Conservation (phyloP, 2,888 invertebrate species). For the Orthonychiurus folsomi region DNA sequence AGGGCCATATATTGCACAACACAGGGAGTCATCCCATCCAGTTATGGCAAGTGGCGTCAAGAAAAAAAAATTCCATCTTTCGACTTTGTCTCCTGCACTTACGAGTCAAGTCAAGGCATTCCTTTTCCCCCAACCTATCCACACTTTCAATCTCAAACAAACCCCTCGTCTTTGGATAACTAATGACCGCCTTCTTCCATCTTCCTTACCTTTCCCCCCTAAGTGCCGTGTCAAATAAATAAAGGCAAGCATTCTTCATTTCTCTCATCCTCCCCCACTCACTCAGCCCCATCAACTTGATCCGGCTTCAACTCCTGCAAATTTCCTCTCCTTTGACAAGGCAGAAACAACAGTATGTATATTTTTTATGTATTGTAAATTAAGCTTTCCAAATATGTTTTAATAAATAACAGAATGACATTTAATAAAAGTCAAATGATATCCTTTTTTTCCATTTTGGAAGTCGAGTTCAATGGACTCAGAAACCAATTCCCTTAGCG, state of each 20-base stretch:
- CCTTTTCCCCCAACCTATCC: not conserved
- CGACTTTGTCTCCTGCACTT: not conserved
- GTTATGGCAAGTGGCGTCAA: not conserved
- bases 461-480: no score
- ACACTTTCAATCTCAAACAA: not conserved
- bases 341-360: no score
- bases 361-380: no score
- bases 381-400: no score
- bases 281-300: no score
- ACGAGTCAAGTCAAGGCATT: not conserved
- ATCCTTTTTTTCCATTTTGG: no score
- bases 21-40: not conserved
- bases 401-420: no score
- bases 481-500: no score
- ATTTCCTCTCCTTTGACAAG: no score
- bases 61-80: not conserved
- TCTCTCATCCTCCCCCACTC: not conserved
- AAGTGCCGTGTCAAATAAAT: not conserved
- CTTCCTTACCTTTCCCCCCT: not conserved
- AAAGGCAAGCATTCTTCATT: not conserved
- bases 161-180: not conserved
- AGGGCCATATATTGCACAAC: not conserved
- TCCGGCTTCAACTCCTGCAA: no score
- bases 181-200: not conserved
- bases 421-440: no score